These are phyloP conservation scores for Scolanthus callimorphus DNA, from an alignment of 92 coral and sea anemone species.

Conservation along the genomic window DNA sequence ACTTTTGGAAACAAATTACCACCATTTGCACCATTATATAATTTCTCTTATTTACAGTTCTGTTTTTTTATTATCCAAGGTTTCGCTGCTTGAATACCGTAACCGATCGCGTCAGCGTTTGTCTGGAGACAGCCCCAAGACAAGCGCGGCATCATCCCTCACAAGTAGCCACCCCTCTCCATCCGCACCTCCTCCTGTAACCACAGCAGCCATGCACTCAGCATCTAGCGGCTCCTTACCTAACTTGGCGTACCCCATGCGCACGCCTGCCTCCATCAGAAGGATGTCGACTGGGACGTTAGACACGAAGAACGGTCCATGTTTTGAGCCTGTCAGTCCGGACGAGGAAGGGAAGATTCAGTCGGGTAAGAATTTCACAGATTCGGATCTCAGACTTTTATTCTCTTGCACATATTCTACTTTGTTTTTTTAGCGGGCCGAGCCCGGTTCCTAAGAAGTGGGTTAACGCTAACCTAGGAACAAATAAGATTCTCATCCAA, in stretches of 20 bases:
- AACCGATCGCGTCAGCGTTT: conserved; percentile 74
- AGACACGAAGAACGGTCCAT: conserved; percentile 60
- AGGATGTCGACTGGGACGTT: conserved; percentile 14
- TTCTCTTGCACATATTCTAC: too few species aligned
- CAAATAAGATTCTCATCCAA: too few species aligned
- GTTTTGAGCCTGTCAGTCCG: conserved; percentile 93
- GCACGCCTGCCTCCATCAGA: conserved; percentile 1
- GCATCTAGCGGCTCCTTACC: conserved; percentile 41
- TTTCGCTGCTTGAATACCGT: conserved; percentile 88
- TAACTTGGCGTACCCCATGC: conserved; percentile 31
- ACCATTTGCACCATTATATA: too few species aligned
- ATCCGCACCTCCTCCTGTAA: conserved; percentile 1
- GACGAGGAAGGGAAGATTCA: conserved; percentile 76
- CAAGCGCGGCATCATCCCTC: conserved; percentile 10
- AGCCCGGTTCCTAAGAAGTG: too few species aligned
- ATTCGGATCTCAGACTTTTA: too few species aligned
- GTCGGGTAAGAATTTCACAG: not conserved
- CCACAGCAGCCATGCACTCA: conserved; percentile 23
- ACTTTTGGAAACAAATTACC: too few species aligned
- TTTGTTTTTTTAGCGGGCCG: too few species aligned
- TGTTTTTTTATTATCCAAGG: conserved; percentile 32
- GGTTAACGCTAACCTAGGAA: too few species aligned
- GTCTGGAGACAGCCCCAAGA: conserved; percentile 68
- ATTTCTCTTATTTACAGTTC: too few species aligned
- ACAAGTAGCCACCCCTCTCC: conserved; percentile 2